Conservation (phyloP, 2,113 vertebrate genomes). For the Morone chrysops region DNA sequence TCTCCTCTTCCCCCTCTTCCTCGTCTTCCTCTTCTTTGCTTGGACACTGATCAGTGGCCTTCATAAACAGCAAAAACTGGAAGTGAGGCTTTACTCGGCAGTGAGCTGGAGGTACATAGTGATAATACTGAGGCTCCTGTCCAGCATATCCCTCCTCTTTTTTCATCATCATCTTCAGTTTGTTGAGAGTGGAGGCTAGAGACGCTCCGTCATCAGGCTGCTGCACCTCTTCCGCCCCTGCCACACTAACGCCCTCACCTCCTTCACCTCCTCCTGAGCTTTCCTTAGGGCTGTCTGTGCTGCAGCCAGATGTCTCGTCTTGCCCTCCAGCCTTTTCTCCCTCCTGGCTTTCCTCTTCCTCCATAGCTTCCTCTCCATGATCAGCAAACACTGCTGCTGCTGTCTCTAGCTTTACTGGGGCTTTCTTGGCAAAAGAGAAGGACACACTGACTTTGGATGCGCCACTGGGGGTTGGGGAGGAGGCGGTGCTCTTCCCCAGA, state of each 20-base stretch:
- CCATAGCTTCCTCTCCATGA: slow-evolving; percentile 88
- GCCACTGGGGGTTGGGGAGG: slow-evolving; percentile 78
- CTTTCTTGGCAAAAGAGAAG: slow-evolving; percentile 98
- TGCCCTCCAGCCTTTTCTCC: slow-evolving; percentile 81
- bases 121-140: slow-evolving; percentile 95
- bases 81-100: slow-evolving; percentile 98
- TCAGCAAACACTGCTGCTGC: slow-evolving; percentile 96
- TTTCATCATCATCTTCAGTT: slow-evolving; percentile 96
- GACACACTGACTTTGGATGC: slow-evolving; percentile 94
- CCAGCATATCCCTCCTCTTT: slow-evolving; percentile 90
- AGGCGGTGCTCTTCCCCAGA: slow-evolving; percentile 86
- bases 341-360: slow-evolving; percentile 89
- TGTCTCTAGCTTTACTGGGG: slow-evolving; percentile 95
- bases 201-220: slow-evolving; percentile 88
- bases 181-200: slow-evolving; percentile 92
- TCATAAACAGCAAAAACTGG: slow-evolving; percentile 98
- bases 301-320: slow-evolving; percentile 77
- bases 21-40: slow-evolving; percentile 80
- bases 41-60: slow-evolving; percentile 91
- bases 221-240: slow-evolving; percentile 75
- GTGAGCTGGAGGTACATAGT: slow-evolving; percentile 96
- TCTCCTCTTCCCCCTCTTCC: slow-evolving; percentile 67
- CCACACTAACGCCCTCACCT: slow-evolving; percentile 35
- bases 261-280: slow-evolving; percentile 70
- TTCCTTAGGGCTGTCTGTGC: slow-evolving; percentile 81